phyloP scores from a whole-genome alignment of 1,140 invertebrate genomes.

The Aphis craccivora region DNA sequence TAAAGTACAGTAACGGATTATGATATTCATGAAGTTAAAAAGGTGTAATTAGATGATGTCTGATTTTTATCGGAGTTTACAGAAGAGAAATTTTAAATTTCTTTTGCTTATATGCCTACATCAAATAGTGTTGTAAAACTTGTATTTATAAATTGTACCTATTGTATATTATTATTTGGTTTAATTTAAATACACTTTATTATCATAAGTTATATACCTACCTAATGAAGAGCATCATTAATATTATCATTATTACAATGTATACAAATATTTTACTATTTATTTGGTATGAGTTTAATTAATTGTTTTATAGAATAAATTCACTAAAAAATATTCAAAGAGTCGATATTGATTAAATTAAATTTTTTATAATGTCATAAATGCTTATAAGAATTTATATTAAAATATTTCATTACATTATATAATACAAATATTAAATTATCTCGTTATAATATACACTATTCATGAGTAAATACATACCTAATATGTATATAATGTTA shows the following conservation, averaged over 20 bases:
- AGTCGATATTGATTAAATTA: not conserved
- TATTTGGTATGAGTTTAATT: no score
- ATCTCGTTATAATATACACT: not conserved
- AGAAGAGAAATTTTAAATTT: not conserved
- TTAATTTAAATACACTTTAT: not conserved
- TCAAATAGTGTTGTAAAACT: not conserved
- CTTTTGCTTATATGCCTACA: not conserved
- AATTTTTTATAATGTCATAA: not conserved
- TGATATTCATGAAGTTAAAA: not conserved
- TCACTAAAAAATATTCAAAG: not conserved
- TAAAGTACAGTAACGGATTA: not conserved
- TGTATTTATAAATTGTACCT: not conserved
- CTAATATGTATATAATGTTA: not conserved
- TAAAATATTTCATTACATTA: no score
- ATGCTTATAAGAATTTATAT: not conserved
- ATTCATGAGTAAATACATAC: not conserved
- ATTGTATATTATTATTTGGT: not conserved
- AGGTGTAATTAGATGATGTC: not conserved
- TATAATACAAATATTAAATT: not conserved
- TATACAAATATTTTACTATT: not conserved
- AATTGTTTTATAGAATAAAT: no score
- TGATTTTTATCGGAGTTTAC: not conserved
- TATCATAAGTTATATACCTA: not conserved
- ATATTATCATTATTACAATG: not conserved
- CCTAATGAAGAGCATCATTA: not conserved